Conservation (phyloP, 92 coral and sea anemone genomes). For the Porites evermanni region DNA sequence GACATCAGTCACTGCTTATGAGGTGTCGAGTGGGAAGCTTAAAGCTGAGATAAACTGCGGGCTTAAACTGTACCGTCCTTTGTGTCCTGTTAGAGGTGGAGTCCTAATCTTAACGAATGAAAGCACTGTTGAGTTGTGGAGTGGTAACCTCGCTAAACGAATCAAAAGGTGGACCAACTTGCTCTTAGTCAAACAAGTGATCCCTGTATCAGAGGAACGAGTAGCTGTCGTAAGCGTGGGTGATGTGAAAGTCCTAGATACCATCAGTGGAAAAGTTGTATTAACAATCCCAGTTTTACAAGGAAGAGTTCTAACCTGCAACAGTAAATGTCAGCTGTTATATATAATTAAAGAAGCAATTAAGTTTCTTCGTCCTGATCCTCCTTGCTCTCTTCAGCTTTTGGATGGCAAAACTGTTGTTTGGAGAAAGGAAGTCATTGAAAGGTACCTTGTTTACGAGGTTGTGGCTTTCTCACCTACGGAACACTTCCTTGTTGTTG, state of each 20-base stretch:
- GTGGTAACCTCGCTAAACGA: not conserved
- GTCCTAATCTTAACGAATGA: not conserved
- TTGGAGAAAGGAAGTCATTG: not conserved
- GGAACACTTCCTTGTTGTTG: not conserved
- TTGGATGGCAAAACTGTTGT: not conserved
- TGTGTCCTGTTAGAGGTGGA: not conserved
- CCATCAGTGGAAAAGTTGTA: not conserved
- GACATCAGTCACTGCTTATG: not conserved
- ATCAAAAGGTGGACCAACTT: not conserved
- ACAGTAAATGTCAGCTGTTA: not conserved
- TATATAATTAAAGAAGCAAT: too few relatives aligned
- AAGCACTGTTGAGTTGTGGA: conserved; percentile 16
- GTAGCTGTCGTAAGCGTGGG: not conserved
- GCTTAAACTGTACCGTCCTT: too few relatives aligned
- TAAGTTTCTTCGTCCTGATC: too few relatives aligned
- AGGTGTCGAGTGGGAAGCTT: not conserved
- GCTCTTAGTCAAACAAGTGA: not conserved
- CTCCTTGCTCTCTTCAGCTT: not conserved
- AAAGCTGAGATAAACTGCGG: not conserved
- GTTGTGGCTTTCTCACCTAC: not conserved
- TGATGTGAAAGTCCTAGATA: not conserved
- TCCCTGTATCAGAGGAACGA: conserved; percentile 23
- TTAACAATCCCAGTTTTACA: not conserved
- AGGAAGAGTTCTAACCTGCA: not conserved
- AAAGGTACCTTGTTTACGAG: not conserved